phyloP scores from a whole-genome alignment of 2,113 vertebrate genomes.

The Caloenas nicobarica region DNA sequence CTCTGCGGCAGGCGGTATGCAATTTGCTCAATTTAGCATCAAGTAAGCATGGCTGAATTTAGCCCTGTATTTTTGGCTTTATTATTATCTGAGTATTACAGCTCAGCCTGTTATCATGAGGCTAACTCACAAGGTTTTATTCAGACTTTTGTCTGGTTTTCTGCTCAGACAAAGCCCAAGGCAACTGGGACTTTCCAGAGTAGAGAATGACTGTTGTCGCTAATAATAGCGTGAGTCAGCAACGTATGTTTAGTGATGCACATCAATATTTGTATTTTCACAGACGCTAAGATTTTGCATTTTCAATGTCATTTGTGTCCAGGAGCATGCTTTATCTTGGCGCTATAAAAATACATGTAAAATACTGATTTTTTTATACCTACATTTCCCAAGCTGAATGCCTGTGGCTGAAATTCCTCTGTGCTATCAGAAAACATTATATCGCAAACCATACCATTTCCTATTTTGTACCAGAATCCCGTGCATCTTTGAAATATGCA shows the following conservation, averaged over 20 bases:
- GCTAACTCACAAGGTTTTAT: slow-evolving; percentile 12
- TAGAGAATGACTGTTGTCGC: neutral
- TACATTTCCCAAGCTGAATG: neutral
- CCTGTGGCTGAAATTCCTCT: neutral
- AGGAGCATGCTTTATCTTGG: neutral
- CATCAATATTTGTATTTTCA: slow-evolving; percentile 47
- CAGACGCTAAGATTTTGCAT: slow-evolving; percentile 10
- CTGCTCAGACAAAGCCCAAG: slow-evolving; percentile 42
- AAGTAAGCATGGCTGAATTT: slow-evolving; percentile 24
- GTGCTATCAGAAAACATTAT: neutral
- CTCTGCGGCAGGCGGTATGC: neutral
- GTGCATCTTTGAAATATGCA: neutral
- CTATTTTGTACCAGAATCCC: neutral
- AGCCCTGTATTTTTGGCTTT: slow-evolving; percentile 3
- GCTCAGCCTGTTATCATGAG: slow-evolving; percentile 20
- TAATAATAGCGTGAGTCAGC: slow-evolving; percentile 50
- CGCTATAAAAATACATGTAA: neutral
- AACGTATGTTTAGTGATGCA: slow-evolving; percentile 33
- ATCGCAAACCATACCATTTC: neutral
- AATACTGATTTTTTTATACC: neutral
- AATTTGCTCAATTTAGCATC: slow-evolving; percentile 39
- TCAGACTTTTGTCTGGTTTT: slow-evolving; percentile 14
- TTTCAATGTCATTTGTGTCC: neutral
- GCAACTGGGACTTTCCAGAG: slow-evolving; percentile 49
- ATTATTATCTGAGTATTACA: neutral